These are phyloP conservation scores for Oophaga pumilio DNA, from an alignment of 2,113 vertebrate genomes.

Conservation along the genomic window DNA sequence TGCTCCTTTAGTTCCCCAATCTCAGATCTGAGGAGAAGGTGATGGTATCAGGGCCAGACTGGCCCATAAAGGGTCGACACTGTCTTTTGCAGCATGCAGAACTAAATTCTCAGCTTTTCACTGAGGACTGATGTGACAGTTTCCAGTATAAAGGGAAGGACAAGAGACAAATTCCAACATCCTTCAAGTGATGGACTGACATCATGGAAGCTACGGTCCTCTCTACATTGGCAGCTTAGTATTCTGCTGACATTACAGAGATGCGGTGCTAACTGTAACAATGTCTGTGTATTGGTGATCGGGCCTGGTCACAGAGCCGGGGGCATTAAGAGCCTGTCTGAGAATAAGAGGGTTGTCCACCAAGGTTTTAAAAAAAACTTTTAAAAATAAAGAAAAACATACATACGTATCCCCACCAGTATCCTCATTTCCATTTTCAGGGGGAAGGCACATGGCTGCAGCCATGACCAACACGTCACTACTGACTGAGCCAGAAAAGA, in stretches of 20 bases:
- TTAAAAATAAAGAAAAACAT: too few relatives aligned
- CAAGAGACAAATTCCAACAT: not conserved
- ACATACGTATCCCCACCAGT: too few relatives aligned
- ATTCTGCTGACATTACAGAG: not conserved
- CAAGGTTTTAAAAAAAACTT: too few relatives aligned
- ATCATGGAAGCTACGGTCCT: not conserved
- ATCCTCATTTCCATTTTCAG: too few relatives aligned
- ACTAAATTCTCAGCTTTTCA: not conserved
- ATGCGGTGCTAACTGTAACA: not conserved
- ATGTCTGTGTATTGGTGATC: not conserved
- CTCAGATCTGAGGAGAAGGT: too few relatives aligned
- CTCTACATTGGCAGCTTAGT: not conserved
- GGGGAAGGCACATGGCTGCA: too few relatives aligned
- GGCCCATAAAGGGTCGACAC: not conserved
- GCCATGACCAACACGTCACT: too few relatives aligned
- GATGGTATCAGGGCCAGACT: not conserved
- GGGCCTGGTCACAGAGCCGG: not conserved
- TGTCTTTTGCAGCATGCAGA: not conserved
- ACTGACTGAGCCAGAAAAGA: too few relatives aligned
- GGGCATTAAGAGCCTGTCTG: too few relatives aligned
- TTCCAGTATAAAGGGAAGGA: not conserved
- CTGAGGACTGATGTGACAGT: not conserved
- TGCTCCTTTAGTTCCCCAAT: too few relatives aligned
- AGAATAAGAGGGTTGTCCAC: too few relatives aligned
- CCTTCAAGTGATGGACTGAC: not conserved